phyloP scores from a whole-genome alignment of 2,797 vertebrate species.

The Micromesistius poutassou region DNA sequence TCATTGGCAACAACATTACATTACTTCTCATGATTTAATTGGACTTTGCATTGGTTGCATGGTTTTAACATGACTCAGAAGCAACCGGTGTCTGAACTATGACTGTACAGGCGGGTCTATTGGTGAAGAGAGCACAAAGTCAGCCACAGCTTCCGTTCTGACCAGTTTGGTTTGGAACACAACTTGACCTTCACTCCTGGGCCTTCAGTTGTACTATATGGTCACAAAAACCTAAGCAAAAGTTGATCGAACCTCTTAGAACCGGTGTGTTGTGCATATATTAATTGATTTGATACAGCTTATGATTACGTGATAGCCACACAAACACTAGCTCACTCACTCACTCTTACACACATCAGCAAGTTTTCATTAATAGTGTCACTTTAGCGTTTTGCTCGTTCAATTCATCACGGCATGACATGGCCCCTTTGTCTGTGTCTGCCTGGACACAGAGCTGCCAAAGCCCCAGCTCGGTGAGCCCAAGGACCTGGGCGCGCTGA shows the following conservation, averaged over 20 bases:
- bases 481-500: conserved; percentile 67
- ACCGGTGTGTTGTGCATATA: too few species aligned
- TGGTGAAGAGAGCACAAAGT: neutral
- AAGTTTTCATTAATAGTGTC: neutral
- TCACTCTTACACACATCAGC: too few species aligned
- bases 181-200: too few species aligned
- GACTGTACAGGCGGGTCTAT: neutral
- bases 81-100: neutral
- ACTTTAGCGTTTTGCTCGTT: neutral
- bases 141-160: neutral
- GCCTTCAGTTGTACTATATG: neutral
- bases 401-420: neutral
- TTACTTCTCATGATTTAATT: conserved; percentile 35
- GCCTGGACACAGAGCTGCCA: conserved; percentile 73
- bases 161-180: neutral
- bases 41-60: conserved; percentile 42
- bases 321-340: neutral
- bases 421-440: conserved; percentile 20
- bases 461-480: conserved; percentile 76
- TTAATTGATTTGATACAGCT: neutral
- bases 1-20: conserved; percentile 36
- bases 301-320: neutral
- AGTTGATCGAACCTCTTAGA: neutral
- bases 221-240: neutral
- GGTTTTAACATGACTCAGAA: conserved; percentile 31